Conservation (phyloP, 2,888 invertebrate species). For the Agrochola lychnidis region DNA sequence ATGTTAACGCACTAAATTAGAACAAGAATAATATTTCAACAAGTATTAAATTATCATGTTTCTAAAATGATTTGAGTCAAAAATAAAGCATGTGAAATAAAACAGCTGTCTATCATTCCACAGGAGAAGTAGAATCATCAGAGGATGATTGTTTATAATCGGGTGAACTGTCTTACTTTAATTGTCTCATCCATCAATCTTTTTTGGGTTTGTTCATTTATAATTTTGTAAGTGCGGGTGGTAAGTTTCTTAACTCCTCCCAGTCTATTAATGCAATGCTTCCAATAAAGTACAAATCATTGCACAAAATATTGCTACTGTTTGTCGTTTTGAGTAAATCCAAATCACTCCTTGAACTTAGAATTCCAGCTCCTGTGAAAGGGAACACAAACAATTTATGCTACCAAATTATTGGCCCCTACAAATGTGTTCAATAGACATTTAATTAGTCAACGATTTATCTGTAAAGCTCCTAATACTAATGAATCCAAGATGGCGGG, state of each 20-base stretch:
- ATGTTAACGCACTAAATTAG: conserved; percentile 48
- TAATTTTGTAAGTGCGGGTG: background rate
- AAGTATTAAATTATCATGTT: conserved; percentile 29
- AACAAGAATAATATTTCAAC: conserved; percentile 45
- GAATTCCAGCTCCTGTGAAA: background rate
- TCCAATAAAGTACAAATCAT: background rate
- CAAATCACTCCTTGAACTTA: background rate
- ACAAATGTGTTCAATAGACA: conserved; percentile 46
- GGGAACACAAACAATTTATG: conserved; percentile 1
- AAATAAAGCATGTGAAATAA: conserved; percentile 6
- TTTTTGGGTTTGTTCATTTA: background rate
- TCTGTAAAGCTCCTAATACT: conserved; percentile 54
- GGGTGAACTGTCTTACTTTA: conserved; percentile 27
- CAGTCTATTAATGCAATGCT: background rate
- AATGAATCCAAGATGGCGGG: conserved; percentile 63
- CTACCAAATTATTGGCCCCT: conserved; percentile 22
- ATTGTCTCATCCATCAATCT: conserved; percentile 39
- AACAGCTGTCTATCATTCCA: background rate
- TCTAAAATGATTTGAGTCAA: background rate
- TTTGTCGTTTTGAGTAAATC: background rate
- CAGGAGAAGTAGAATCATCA: background rate
- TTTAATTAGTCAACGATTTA: conserved; percentile 59
- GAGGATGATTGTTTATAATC: conserved; percentile 29
- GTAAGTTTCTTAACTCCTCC: background rate
- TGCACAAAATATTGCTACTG: background rate